These are phyloP conservation scores for Leptinotarsa defecta DNA, from an alignment of 1,140 invertebrate genomes.

Conservation along the genomic window DNA sequence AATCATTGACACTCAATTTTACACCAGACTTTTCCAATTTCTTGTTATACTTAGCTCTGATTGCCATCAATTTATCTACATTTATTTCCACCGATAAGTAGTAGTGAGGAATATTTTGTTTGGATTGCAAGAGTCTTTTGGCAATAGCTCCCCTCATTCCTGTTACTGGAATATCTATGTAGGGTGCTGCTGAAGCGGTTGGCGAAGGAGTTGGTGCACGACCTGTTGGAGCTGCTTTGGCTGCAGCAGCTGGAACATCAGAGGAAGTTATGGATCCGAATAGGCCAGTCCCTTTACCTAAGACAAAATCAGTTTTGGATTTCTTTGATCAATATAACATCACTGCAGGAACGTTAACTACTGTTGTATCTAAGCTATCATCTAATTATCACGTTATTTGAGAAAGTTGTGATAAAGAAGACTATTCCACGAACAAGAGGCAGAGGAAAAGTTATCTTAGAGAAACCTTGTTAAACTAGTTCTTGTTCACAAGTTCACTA, in stretches of 20 bases:
- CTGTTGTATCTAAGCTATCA: too few species aligned
- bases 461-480: too few species aligned
- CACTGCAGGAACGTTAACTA: too few species aligned
- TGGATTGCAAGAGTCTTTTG: conserved; percentile 88
- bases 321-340: too few species aligned
- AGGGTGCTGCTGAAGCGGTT: conserved; percentile 58
- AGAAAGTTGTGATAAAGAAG: too few species aligned
- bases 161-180: conserved; percentile 82
- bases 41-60: conserved; percentile 44
- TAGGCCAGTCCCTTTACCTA: conserved; percentile 85
- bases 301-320: neutral
- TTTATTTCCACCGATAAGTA: conserved; percentile 45
- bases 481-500: too few species aligned
- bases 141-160: conserved; percentile 91
- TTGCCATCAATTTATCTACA: conserved; percentile 44
- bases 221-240: conserved; percentile 52
- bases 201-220: conserved; percentile 48
- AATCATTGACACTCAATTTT: conserved; percentile 58
- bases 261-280: conserved; percentile 86
- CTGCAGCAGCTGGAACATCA: conserved; percentile 61
- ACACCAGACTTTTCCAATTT: conserved; percentile 44
- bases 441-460: too few species aligned
- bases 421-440: too few species aligned
- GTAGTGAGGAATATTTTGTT: conserved; percentile 92
- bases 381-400: too few species aligned